Conservation (phyloP, 2,113 vertebrate genomes). For the Erythrocercus mccallii region DNA sequence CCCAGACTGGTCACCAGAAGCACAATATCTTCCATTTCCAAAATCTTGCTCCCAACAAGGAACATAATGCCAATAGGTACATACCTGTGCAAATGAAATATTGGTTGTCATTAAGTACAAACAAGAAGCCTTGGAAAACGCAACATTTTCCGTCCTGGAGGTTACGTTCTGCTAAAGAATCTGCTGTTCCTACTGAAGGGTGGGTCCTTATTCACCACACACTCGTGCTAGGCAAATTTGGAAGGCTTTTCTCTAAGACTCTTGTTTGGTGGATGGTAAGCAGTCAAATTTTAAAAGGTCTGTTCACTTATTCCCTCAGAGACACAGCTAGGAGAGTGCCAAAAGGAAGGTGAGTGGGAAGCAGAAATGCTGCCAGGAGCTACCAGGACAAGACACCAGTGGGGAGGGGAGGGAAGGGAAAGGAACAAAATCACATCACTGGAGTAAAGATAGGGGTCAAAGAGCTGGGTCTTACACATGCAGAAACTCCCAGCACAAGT, state of each 20-base stretch:
- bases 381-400: background rate
- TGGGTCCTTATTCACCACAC: background rate
- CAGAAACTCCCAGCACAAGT: background rate
- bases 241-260: background rate
- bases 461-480: background rate
- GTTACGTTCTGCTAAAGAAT: background rate
- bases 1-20: conserved; percentile 91
- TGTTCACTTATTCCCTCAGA: background rate
- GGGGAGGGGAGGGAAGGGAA: background rate
- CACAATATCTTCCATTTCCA: conserved; percentile 94
- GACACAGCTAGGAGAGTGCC: background rate
- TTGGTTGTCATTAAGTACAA: background rate
- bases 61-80: conserved; percentile 96
- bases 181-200: background rate
- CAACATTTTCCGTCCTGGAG: accelerated
- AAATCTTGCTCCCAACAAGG: conserved; percentile 97
- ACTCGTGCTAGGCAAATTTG: background rate
- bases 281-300: background rate
- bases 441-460: background rate
- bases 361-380: background rate
- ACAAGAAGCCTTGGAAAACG: background rate
- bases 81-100: conserved; percentile 80
- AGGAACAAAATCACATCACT: background rate
- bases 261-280: background rate
- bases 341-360: background rate